Evolutionary conservation across 2,797 vertebrate species (phyloP).

Genomic region (Chelon auratus): DNA sequence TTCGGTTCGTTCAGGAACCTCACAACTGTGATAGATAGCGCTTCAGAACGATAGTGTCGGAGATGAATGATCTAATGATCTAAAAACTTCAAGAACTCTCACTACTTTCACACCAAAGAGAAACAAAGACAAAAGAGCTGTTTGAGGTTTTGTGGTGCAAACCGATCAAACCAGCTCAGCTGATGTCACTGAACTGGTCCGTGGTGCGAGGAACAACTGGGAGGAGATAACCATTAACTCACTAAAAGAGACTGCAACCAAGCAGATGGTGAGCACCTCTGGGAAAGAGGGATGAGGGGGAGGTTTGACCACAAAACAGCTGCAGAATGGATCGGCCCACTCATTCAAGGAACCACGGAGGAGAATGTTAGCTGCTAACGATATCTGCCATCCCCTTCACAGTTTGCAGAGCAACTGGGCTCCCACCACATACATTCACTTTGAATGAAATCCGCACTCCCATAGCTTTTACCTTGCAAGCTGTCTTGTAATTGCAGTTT

Average conservation of each 20-base stretch:
- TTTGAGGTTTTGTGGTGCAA: neutral
- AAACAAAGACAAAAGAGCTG: neutral
- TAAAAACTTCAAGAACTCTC: neutral
- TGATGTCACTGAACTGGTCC: slow-evolving; percentile 19
- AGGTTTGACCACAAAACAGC: slow-evolving; percentile 58
- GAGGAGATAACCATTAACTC: slow-evolving; percentile 64
- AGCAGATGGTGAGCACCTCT: slow-evolving; percentile 72
- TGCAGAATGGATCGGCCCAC: slow-evolving; percentile 45
- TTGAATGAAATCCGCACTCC: slow-evolving; percentile 20
- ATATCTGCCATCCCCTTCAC: slow-evolving; percentile 34
- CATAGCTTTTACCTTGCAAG: slow-evolving; percentile 36
- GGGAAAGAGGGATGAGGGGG: slow-evolving; percentile 33
- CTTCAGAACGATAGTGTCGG: neutral
- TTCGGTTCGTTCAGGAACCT: too few relatives aligned
- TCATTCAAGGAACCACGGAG: slow-evolving; percentile 51
- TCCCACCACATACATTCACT: neutral
- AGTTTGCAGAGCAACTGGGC: slow-evolving; percentile 4
- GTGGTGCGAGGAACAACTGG: slow-evolving; percentile 48
- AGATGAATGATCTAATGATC: neutral
- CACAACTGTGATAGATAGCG: neutral
- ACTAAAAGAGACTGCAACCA: slow-evolving; percentile 57
- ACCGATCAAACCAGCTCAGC: slow-evolving; percentile 8
- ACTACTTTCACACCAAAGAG: neutral
- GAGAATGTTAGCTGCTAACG: slow-evolving; percentile 40
- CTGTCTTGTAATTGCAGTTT: slow-evolving; percentile 30